Conservation (phyloP, 2,113 vertebrate genomes). For the Callocephalon fimbriatum region DNA sequence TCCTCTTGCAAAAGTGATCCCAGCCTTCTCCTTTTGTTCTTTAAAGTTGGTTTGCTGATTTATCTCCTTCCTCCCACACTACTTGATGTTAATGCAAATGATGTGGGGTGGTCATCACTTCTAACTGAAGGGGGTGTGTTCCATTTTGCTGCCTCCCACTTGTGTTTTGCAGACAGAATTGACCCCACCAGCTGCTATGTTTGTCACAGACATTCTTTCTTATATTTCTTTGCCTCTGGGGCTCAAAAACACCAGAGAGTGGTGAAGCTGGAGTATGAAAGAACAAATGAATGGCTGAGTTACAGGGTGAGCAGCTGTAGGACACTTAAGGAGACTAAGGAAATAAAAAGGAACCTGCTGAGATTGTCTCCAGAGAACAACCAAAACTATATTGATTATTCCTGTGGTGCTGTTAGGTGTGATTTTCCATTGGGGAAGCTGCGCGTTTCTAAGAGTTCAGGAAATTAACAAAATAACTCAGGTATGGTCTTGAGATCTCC, state of each 20-base stretch:
- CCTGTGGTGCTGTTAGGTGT: not conserved
- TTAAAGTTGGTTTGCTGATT: not conserved
- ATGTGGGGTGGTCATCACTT: not conserved
- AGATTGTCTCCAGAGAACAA: not conserved
- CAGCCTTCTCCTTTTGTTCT: not conserved
- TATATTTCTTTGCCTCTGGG: constrained; percentile 25
- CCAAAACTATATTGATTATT: not conserved
- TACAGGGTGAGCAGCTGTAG: not conserved
- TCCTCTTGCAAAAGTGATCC: not conserved
- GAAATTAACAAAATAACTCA: not conserved
- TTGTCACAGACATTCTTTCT: constrained; percentile 30
- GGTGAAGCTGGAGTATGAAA: constrained; percentile 13
- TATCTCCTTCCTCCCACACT: not conserved
- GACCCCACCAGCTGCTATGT: constrained; percentile 1
- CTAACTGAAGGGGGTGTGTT: not conserved
- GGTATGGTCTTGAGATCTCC: not conserved
- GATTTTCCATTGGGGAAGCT: not conserved
- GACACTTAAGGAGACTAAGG: not conserved
- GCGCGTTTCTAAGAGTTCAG: not conserved
- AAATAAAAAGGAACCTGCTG: not conserved
- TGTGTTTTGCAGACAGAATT: not conserved
- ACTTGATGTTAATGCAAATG: not conserved
- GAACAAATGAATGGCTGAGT: constrained; percentile 10
- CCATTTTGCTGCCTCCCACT: constrained; percentile 10
- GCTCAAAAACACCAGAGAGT: not conserved